A percentile compares a stretch with the other conserved stretches of the same genome.
phyloP scores from a whole-genome alignment of 2,888 invertebrate genomes.

The Spisula solida region DNA sequence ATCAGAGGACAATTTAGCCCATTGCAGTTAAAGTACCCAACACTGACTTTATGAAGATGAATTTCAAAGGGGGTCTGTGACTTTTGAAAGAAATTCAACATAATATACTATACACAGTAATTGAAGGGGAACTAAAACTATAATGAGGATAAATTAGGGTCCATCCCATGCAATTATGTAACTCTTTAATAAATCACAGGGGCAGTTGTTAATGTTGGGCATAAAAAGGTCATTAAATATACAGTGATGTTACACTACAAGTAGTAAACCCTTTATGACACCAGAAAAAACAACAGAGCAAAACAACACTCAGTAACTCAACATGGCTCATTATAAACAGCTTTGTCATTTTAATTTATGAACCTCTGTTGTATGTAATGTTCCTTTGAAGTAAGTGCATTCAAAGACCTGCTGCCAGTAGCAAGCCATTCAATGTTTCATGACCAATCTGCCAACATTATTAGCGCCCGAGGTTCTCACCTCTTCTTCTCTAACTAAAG shows the following conservation, averaged over 20 bases:
- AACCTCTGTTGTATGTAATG: constrained; percentile 24
- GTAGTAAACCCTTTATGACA: neutral
- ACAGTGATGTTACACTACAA: neutral
- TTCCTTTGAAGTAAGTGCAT: constrained; percentile 31
- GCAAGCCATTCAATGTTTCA: neutral
- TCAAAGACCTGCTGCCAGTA: constrained; percentile 32
- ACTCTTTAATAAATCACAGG: neutral
- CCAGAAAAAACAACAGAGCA: neutral
- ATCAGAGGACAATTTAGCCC: neutral
- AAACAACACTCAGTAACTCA: neutral
- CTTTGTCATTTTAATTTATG: constrained; percentile 36
- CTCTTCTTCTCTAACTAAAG: neutral
- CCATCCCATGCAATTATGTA: constrained; percentile 3
- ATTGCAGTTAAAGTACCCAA: neutral
- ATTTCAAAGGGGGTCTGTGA: neutral
- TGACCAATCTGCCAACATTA: neutral
- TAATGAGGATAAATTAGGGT: neutral
- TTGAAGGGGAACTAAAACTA: neutral
- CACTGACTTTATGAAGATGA: neutral
- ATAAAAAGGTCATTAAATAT: constrained; percentile 23
- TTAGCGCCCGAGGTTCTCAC: neutral
- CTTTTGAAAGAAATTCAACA: neutral
- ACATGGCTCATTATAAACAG: constrained; percentile 42
- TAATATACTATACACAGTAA: neutral
- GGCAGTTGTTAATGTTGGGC: neutral